Percentiles rank a stretch among this genome's conserved stretches.
phyloP scores from a whole-genome alignment of 1,140 invertebrate genomes.

The Vanessa atalanta region DNA sequence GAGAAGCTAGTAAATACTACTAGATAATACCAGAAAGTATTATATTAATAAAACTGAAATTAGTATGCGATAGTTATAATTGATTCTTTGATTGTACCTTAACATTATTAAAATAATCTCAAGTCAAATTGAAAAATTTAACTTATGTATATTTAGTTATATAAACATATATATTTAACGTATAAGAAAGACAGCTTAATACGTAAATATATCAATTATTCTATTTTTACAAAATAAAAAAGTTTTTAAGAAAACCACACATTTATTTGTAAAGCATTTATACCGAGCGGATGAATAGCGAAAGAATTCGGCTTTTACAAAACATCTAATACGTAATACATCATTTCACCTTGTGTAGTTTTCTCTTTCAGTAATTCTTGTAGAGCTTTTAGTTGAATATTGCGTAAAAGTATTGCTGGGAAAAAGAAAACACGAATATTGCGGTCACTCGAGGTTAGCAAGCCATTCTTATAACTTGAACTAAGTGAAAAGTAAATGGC shows the following conservation, averaged over 20 bases:
- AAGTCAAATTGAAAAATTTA: no score
- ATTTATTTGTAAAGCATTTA: not conserved
- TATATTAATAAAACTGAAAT: no score
- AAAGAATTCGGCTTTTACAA: not conserved
- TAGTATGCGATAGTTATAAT: no score
- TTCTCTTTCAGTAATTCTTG: not conserved
- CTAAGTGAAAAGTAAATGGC: not conserved
- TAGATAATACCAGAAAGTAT: no score
- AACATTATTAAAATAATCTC: no score
- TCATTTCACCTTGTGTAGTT: not conserved
- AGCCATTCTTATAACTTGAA: not conserved
- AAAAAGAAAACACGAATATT: constrained; percentile 2
- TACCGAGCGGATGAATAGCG: not conserved
- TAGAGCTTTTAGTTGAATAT: constrained; percentile 6
- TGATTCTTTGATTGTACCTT: no score
- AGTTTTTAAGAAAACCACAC: not conserved
- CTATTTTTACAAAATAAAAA: not conserved
- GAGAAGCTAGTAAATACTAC: no score
- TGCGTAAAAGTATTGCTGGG: not conserved
- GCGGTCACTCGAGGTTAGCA: constrained; percentile 9
- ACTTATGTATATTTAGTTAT: no score
- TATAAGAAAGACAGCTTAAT: no score
- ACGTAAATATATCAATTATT: no score
- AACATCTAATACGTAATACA: not conserved
- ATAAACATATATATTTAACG: no score